Evolutionary conservation across 2,888 invertebrate species (phyloP), one percentile per base, ranked within the genome.

Genomic region (Apamea crenata): DNA sequence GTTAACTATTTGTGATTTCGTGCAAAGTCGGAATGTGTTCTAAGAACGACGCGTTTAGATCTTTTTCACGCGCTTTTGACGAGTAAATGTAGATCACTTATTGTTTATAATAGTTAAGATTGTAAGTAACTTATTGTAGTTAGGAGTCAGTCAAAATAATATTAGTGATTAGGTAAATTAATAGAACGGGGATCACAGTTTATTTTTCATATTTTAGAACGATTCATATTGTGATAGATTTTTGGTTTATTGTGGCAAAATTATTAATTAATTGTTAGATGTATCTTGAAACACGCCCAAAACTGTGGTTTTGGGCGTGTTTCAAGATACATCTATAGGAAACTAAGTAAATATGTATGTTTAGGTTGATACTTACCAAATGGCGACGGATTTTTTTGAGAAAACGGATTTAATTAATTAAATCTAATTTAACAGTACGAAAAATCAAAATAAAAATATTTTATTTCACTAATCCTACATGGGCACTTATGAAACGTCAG

Each of bases 31-130:
- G 16, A n/a, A 18, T 25, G 7, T 40, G 25, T 25, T 32, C 2
- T n/a, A 80, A 29, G 14, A 82, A 12, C 2, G 2, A 47, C 44
- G 61, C 84, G 61, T 61, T 80, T 78, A 56, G 53, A 29, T 80
- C 59, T 80, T 80, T 84, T 78, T 10, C 1, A 1, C 8, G 25
- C 18, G 14, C 4, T 18, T n/a, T 59, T 4, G 1, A 5, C 5
- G 21, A 10, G 7, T 18, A 2, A 16, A 25, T 44, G 29, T 69
- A 18, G 36, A 10, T 29, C 2, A 18, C 29, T 32, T 32, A 29
- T 7, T 47, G 0, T n/a, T 79, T 18, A 7, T 44, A 40, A 18
- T 29, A 18, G 0, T 53, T 16, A 56, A 7, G 16, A 56, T 66
- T 44, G 21, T 44, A 36, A 2, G 7, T 25, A 36, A 65, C 0